Percentiles rank a stretch among this genome's conserved stretches.
Evolutionary conservation across 2,797 vertebrate genomes (phyloP).

Genomic region (Poecilia picta): DNA sequence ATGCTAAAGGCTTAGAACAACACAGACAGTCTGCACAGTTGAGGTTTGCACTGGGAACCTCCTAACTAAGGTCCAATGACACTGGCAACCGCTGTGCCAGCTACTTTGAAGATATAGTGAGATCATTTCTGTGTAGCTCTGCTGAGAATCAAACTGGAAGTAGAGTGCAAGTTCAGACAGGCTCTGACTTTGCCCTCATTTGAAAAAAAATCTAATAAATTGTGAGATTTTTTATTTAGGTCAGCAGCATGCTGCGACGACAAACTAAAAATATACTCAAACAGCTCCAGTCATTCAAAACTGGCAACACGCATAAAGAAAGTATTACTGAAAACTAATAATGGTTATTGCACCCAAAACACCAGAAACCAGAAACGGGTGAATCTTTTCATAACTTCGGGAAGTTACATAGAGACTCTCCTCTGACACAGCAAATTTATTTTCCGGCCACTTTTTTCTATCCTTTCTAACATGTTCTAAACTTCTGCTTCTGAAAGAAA

Average conservation of each 20-base stretch:
- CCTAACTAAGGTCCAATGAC: background rate
- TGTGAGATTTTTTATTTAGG: constrained; percentile 47
- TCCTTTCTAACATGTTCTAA: background rate
- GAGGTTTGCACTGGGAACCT: background rate
- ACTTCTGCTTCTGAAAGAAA: background rate
- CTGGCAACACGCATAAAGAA: background rate
- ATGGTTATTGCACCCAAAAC: background rate
- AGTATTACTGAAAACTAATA: background rate
- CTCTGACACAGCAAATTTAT: background rate
- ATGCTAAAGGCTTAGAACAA: background rate
- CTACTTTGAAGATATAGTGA: too few species aligned
- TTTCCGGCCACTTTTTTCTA: background rate
- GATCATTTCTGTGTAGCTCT: background rate
- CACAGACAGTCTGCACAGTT: background rate
- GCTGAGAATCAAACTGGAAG: constrained; percentile 11
- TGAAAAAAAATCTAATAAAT: constrained; percentile 28
- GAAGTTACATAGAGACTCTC: background rate
- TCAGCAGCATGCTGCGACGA: constrained; percentile 23
- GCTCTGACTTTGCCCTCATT: constrained; percentile 36
- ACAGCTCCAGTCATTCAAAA: background rate
- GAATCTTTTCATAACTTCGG: background rate
- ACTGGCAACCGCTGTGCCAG: background rate
- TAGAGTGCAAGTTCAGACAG: constrained; percentile 60
- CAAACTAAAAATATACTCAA: constrained; percentile 6
- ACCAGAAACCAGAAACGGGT: background rate